Evolutionary conservation across 2,888 invertebrate species (phyloP).

Genomic region (Ommatoiulus sabulosus): DNA sequence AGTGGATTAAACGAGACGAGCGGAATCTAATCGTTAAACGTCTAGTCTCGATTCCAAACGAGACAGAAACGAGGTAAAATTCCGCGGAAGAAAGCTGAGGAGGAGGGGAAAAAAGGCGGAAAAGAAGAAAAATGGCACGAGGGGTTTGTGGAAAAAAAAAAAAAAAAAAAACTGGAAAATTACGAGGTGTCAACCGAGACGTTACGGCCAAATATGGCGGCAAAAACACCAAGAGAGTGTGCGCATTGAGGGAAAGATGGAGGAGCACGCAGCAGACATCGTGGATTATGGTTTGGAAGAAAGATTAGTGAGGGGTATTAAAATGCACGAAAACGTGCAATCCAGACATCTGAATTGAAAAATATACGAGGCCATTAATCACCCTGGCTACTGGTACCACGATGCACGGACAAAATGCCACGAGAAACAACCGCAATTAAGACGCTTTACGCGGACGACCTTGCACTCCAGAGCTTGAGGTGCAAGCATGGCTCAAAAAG

Average conservation of each 20-base stretch:
- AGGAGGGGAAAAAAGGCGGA: neutral
- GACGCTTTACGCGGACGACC: neutral
- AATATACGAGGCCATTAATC: neutral
- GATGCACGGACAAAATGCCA: neutral
- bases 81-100: constrained; percentile 16
- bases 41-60: constrained; percentile 42
- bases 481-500: neutral
- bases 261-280: neutral
- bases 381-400: neutral
- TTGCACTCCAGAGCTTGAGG: neutral
- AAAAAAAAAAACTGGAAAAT: neutral
- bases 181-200: neutral
- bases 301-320: neutral
- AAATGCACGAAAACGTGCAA: constrained; percentile 1
- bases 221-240: neutral
- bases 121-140: neutral
- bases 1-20: constrained; percentile 50
- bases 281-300: neutral
- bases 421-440: neutral
- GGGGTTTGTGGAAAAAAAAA: neutral
- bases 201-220: neutral
- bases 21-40: constrained; percentile 49
- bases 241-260: neutral
- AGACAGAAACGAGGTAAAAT: constrained; percentile 45
- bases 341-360: neutral